Evolutionary conservation across 2,888 invertebrate genomes (phyloP).

Genomic region (Microctonus brassicae): DNA sequence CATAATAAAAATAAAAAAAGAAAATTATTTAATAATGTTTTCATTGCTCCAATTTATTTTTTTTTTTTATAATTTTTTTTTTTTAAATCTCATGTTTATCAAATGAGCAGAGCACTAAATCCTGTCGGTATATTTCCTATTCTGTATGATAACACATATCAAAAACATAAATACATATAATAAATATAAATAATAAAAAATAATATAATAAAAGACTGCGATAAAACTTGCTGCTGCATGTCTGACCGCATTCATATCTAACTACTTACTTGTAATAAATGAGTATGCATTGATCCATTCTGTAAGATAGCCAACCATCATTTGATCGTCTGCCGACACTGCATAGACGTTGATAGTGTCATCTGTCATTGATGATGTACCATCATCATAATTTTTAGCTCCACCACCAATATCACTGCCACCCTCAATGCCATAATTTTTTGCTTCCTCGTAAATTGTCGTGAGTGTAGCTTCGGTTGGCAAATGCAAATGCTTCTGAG

Average conservation of each 20-base stretch:
- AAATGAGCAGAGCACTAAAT: neutral
- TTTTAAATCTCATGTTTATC: neutral
- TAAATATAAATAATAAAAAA: neutral
- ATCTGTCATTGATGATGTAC: constrained; percentile 26
- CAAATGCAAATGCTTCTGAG: constrained; percentile 51
- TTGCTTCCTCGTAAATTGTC: constrained; percentile 36
- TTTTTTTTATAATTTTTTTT: neutral
- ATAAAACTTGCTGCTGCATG: neutral
- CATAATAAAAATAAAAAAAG: no score
- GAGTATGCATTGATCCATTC: constrained; percentile 80
- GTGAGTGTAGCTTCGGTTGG: constrained; percentile 36
- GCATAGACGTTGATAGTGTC: constrained; percentile 70
- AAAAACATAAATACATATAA: neutral
- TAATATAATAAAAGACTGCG: neutral
- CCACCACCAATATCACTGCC: constrained; percentile 40
- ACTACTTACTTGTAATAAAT: constrained; percentile 78
- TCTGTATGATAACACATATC: neutral
- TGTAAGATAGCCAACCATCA: constrained; percentile 77
- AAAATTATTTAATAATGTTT: no score
- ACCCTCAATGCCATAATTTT: constrained; percentile 53
- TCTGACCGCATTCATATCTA: constrained; percentile 10
- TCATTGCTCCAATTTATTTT: neutral
- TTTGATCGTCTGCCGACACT: constrained; percentile 68
- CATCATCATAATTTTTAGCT: neutral
- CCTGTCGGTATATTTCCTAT: constrained; percentile 12